Evolutionary conservation across 2,888 invertebrate genomes (phyloP).

Genomic region (Tricholauxania praeusta): DNA sequence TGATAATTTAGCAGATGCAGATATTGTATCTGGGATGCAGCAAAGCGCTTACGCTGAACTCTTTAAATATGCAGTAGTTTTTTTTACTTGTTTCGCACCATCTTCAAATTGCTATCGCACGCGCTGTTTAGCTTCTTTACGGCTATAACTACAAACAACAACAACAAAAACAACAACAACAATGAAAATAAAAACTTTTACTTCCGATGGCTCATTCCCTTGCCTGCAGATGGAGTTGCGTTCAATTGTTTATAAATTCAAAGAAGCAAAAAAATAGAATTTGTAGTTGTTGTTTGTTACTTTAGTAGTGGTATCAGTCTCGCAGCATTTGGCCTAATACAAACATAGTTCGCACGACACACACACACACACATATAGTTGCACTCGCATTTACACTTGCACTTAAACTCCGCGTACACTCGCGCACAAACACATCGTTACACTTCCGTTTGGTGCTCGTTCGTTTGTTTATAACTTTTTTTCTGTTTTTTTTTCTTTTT

Average conservation of each 20-base stretch:
- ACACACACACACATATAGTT: too few relatives aligned
- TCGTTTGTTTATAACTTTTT: background rate
- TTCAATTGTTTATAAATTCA: slow-evolving; percentile 24
- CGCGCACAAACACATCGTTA: too few relatives aligned
- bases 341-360: too few relatives aligned
- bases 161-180: background rate
- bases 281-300: background rate
- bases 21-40: slow-evolving; percentile 8
- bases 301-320: too few relatives aligned
- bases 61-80: slow-evolving; percentile 6
- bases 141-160: background rate
- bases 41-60: background rate
- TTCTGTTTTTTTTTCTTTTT: too few relatives aligned
- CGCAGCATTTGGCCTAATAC: too few relatives aligned
- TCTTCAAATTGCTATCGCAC: too few relatives aligned
- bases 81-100: too few relatives aligned
- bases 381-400: too few relatives aligned
- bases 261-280: background rate
- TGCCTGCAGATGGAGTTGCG: background rate
- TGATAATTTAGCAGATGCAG: slow-evolving; percentile 18
- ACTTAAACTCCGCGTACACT: too few relatives aligned
- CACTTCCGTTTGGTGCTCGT: background rate
- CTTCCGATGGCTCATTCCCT: background rate
- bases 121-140: too few relatives aligned
- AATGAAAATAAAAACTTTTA: background rate